Evolutionary conservation across 2,797 vertebrate genomes (phyloP).

Genomic region (Macropodus opercularis): DNA sequence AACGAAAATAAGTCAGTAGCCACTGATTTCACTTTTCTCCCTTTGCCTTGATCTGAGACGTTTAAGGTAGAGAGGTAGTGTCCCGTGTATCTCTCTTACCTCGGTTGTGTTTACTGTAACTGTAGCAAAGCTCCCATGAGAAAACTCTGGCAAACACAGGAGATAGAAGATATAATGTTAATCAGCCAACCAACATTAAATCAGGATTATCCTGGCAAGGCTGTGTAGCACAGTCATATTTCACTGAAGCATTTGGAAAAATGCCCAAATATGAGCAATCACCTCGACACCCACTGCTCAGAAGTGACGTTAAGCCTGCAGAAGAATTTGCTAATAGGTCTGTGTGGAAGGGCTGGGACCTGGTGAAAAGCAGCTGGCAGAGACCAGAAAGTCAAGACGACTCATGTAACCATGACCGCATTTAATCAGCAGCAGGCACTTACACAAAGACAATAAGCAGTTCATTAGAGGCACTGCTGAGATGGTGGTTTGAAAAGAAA

Average conservation of each 20-base stretch:
- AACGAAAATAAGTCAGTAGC: conserved; percentile 29
- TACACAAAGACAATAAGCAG: conserved; percentile 69
- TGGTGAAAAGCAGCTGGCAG: conserved; percentile 63
- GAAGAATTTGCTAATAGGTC: conserved; percentile 79
- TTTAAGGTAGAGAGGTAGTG: conserved; percentile 13
- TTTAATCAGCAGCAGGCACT: conserved; percentile 70
- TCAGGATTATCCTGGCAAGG: conserved; percentile 71
- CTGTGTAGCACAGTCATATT: conserved; percentile 53
- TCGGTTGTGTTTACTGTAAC: conserved; percentile 30
- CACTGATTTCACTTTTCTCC: conserved; percentile 22
- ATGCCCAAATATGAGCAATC: conserved; percentile 72
- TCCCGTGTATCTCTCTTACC: too few relatives aligned
- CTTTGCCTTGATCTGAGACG: conserved; percentile 28
- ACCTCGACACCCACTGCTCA: conserved; percentile 59
- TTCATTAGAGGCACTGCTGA: conserved; percentile 67
- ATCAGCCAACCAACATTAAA: conserved; percentile 76
- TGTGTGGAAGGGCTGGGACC: conserved; percentile 62
- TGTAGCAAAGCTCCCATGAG: conserved; percentile 65
- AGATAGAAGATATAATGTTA: conserved; percentile 67
- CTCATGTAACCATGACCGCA: conserved; percentile 70
- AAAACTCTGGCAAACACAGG: conserved; percentile 48
- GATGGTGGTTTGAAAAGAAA: conserved; percentile 53
- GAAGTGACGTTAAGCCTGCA: conserved; percentile 73
- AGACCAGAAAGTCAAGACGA: conserved; percentile 63
- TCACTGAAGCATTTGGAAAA: conserved; percentile 69